Base-by-base conservation (phyloP, 2,113 vertebrate genomes). In the Eulemur macaco region DNA sequence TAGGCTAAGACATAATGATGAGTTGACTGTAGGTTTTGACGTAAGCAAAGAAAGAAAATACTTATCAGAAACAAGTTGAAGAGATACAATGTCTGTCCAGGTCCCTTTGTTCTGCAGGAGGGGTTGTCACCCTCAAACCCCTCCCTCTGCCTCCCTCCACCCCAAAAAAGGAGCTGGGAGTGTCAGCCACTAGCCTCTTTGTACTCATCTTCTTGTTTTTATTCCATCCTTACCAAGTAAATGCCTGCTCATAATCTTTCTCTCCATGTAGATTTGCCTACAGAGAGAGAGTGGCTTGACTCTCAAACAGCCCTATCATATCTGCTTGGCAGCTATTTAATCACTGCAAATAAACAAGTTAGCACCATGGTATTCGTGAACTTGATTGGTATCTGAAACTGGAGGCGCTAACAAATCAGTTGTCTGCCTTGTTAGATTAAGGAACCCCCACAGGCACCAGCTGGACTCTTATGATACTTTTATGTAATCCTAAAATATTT, bases 321-420 rank as follows among this genome's bases (percentile, higher is more conserved):
- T 54, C 31, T 73, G 23, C 31, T 66, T 86, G 82, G 56, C 15
- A 58, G 66, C 29, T 68, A 11, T 78, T 91, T 88, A 91, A 83
- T 94, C 47, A 83, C 45, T 50, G 63, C 34, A 73, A 91, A 88
- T 63, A 92, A 93, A 82, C 45, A 93, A 84, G 85, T 81, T 39
- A 76, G 66, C 66, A 34, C 54, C 25, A 47, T 23, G 47, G 25
- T 29, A 12, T 39, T 47, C 89, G 31, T 45, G 56, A 84, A 80
- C 31, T 81, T 86, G 73, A 83, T 21, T 73, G 37, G 15, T 52
- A 34, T 60, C 47, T 93, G 54, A 96, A 86, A 91, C 27, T 42
- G 54, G 45, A 29, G 27, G 12, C 23, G 29, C 29, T 52, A 73
- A 81, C 37, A 76, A 25, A 23, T 81, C 71, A 60, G 29, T 47